A percentile compares a stretch with the other conserved stretches of the same genome.
These are phyloP conservation scores for Lycophotia porphyrea DNA, from an alignment of 2,888 invertebrate species.

Conservation along the genomic window DNA sequence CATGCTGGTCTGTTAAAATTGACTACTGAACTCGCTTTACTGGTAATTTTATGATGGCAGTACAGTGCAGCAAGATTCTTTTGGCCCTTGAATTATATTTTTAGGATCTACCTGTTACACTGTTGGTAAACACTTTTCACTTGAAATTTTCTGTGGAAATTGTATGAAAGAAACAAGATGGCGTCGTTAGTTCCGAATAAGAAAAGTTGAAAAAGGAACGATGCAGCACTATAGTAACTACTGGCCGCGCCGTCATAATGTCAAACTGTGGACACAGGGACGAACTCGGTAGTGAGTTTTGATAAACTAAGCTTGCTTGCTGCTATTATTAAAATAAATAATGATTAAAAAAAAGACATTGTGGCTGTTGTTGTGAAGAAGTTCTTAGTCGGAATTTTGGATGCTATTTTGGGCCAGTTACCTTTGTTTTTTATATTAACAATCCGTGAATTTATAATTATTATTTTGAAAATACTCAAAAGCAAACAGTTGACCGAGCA, in stretches of 20 bases:
- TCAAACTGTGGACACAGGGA: conserved; percentile 25
- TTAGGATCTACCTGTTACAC: not conserved
- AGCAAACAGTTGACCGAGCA: not conserved
- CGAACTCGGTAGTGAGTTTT: conserved; percentile 18
- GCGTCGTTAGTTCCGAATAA: not conserved
- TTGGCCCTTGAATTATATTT: not conserved
- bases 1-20: conserved; percentile 2
- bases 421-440: not conserved
- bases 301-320: conserved; percentile 9
- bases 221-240: not conserved
- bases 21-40: not conserved
- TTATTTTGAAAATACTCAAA: conserved; percentile 30
- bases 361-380: conserved; percentile 10
- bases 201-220: not conserved
- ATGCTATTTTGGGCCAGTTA: not conserved
- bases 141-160: not conserved
- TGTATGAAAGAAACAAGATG: not conserved
- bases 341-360: not conserved
- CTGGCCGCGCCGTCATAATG: not conserved
- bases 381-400: not conserved
- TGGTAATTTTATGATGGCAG: too few species aligned
- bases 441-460: not conserved
- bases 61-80: not conserved
- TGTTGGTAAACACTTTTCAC: not conserved
- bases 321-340: conserved; percentile 20